These are phyloP conservation scores for Perca fluviatilis DNA, from an alignment of 2,113 vertebrate species.

Conservation along the genomic window DNA sequence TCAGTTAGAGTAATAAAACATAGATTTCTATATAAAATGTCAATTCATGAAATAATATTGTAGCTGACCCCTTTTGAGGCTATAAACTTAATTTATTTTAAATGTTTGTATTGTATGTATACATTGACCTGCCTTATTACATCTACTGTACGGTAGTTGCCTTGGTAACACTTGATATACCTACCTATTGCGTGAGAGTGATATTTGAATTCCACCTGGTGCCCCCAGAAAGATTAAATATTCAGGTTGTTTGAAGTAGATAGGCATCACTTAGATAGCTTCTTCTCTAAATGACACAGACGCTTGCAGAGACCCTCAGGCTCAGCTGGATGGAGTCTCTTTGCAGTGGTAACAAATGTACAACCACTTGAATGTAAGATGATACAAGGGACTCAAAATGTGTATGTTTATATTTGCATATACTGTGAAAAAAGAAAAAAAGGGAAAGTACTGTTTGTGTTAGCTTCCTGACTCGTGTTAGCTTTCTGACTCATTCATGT, in stretches of 20 bases:
- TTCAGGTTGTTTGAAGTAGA: slow-evolving; percentile 42
- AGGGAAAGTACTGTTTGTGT: not conserved
- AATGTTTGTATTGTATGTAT: not conserved
- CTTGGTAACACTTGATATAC: slow-evolving; percentile 31
- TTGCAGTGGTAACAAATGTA: slow-evolving; percentile 61
- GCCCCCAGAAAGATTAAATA: slow-evolving; percentile 46
- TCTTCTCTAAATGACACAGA: slow-evolving; percentile 46
- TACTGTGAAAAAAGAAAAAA: not conserved
- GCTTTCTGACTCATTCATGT: slow-evolving; percentile 10
- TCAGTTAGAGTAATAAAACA: not conserved
- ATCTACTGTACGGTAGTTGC: slow-evolving; percentile 14
- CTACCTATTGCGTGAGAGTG: not conserved
- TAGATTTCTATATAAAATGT: not conserved
- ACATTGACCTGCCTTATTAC: not conserved
- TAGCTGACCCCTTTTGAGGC: not conserved
- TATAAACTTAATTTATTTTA: slow-evolving; percentile 1
- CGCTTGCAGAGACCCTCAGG: slow-evolving; percentile 44
- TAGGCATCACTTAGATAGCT: slow-evolving; percentile 33
- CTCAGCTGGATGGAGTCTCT: slow-evolving; percentile 36
- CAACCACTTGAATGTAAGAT: slow-evolving; percentile 21
- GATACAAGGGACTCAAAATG: not conserved
- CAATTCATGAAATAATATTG: slow-evolving; percentile 6
- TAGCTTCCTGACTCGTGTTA: not conserved
- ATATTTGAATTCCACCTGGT: slow-evolving; percentile 55
- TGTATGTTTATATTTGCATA: slow-evolving; percentile 24